Evolutionary conservation across 2,888 invertebrate species (phyloP).

Genomic region (Pteria penguin): DNA sequence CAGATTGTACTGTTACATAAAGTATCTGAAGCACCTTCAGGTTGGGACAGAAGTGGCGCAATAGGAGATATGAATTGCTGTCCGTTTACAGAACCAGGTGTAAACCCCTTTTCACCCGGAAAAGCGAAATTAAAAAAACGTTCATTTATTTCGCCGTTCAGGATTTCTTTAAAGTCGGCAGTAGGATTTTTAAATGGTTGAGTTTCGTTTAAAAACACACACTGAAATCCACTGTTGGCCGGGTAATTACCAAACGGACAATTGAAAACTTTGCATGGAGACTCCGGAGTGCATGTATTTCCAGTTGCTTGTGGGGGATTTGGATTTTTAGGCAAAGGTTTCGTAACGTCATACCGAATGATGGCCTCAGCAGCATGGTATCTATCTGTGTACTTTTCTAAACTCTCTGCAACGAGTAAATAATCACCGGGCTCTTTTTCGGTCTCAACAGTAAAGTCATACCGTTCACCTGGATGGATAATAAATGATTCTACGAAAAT

Average conservation of each 20-base stretch:
- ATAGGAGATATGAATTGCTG: slow-evolving; percentile 20
- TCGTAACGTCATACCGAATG: slow-evolving; percentile 29
- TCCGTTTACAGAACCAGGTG: slow-evolving; percentile 35
- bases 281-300: background rate
- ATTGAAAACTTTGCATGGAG: slow-evolving; percentile 13
- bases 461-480: slow-evolving; percentile 63
- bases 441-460: slow-evolving; percentile 61
- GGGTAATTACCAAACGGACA: slow-evolving; percentile 25
- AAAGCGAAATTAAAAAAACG: slow-evolving; percentile 37
- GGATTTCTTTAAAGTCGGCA: too few species aligned
- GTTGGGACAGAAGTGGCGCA: slow-evolving; percentile 4
- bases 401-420: slow-evolving; percentile 56
- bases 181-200: too few species aligned
- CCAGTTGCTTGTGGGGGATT: slow-evolving; percentile 9
- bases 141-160: too few species aligned
- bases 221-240: background rate
- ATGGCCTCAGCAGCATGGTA: slow-evolving; percentile 38
- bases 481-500: slow-evolving; percentile 51
- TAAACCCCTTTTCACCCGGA: too few species aligned
- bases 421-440: slow-evolving; percentile 48
- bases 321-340: too few species aligned
- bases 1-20: slow-evolving; percentile 30
- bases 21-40: slow-evolving; percentile 10
- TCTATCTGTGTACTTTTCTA: slow-evolving; percentile 38
- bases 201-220: slow-evolving; percentile 9